These are phyloP conservation scores for Mola mola DNA, from an alignment of 2,113 vertebrate genomes.

Conservation along the genomic window DNA sequence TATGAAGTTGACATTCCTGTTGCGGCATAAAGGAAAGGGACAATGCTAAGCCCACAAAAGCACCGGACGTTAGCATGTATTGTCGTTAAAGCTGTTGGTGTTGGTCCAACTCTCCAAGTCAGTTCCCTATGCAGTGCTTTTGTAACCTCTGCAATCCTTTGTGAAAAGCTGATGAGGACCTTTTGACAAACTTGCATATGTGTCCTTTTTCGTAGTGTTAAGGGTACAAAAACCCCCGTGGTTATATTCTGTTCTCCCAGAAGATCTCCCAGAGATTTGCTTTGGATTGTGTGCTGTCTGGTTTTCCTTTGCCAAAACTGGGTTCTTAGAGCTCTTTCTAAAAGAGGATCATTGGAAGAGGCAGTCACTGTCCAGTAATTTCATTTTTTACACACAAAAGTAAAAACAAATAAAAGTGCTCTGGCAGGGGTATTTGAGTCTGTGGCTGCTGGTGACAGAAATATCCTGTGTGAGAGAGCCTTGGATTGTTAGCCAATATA, in stretches of 20 bases:
- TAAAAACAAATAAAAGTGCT: conserved; percentile 51
- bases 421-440: conserved; percentile 1
- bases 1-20: conserved; percentile 57
- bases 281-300: conserved; percentile 49
- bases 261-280: conserved; percentile 54
- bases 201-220: conserved; percentile 46
- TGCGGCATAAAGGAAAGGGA: conserved; percentile 39
- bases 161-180: conserved; percentile 65
- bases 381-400: conserved; percentile 4
- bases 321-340: conserved; percentile 57
- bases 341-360: conserved; percentile 57
- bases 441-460: conserved; percentile 36
- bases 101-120: conserved; percentile 49
- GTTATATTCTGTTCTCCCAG: conserved; percentile 64
- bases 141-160: conserved; percentile 63
- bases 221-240: conserved; percentile 57
- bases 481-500: conserved; percentile 16
- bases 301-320: conserved; percentile 39
- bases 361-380: conserved; percentile 51
- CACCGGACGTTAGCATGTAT: conserved; percentile 61
- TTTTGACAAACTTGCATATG: conserved; percentile 68
- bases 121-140: conserved; percentile 59
- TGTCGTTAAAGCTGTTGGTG: conserved; percentile 47
- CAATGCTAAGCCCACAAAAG: conserved; percentile 53
- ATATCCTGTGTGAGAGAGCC: conserved; percentile 24